Evolutionary conservation across 2,888 invertebrate genomes (phyloP).

Genomic region (Prosapia bicincta): DNA sequence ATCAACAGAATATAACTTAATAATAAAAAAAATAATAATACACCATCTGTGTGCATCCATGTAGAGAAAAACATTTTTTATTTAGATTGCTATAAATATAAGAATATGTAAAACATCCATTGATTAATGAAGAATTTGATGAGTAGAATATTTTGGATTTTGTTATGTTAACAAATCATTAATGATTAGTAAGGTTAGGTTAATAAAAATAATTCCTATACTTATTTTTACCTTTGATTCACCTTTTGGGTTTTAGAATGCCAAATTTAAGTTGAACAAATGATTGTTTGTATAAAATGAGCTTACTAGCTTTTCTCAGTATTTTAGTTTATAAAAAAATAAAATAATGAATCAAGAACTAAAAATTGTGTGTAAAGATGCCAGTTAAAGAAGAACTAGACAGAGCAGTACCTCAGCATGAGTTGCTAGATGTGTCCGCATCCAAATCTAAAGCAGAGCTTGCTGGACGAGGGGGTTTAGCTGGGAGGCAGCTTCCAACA

Average conservation of each 20-base stretch:
- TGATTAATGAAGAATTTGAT: no score
- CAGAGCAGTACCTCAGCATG: slow-evolving; percentile 82
- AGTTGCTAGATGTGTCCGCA: slow-evolving; percentile 81
- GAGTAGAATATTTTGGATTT: no score
- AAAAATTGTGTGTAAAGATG: slow-evolving; percentile 16
- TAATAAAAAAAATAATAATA: no score
- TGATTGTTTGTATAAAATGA: background rate
- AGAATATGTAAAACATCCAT: no score
- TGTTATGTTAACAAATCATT: no score
- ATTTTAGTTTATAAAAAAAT: background rate
- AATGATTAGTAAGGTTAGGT: background rate
- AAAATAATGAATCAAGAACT: background rate
- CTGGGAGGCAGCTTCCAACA: slow-evolving; percentile 64
- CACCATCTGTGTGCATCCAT: no score
- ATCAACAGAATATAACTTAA: no score
- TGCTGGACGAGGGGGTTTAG: slow-evolving; percentile 67
- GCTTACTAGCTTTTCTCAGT: background rate
- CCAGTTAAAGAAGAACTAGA: slow-evolving; percentile 65
- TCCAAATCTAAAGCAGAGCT: slow-evolving; percentile 83
- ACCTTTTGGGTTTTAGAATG: no score
- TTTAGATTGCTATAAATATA: no score
- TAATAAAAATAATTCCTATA: background rate
- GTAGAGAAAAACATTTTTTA: no score
- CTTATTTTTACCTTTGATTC: background rate
- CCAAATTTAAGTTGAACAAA: no score